Base-by-base conservation (phyloP, 2,113 vertebrate genomes). In the Notothenia coriiceps region DNA sequence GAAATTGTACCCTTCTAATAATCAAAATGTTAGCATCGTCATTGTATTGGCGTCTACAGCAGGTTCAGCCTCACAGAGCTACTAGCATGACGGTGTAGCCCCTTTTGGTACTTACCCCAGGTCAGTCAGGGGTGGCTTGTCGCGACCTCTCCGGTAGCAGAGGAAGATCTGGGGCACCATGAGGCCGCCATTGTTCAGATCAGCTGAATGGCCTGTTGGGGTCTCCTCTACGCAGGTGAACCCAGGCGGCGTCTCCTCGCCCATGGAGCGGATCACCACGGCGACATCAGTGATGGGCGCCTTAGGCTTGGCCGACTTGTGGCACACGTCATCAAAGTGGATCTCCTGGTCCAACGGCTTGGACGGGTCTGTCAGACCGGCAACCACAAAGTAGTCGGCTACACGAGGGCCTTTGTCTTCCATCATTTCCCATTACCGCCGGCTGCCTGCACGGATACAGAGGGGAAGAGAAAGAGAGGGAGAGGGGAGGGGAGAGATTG, bases 351-450 rank as follows among this genome's bases (percentile, higher is more conserved):
- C 98, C 74, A 98, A 94, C 2, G 97, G 98, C 83, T 96, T 98
- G 69, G 97, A 98, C 49, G 95, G 91, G 77, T 98, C 96, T 0
- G 98, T 99, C 78, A 99, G 94, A 77, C 98, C 98, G 2, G 98
- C 98, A 79, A 99, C 97, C 86, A 99, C 98, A 71, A 99, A 99
- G 94, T 99, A 99, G 95, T 99, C 98, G 49, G 98, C 98, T 89
- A 99, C 98, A 90, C 97, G 98, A 86, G 96, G 96, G 77, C 97
- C 97, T 94, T 97, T 98, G 95, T 99, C 97, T 94, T 99, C 98
- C 96, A 97, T 96, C 96, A 97, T 99, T 90, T 96, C 95, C 96
- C 96, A 97, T 97, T 92, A 94, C 96, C 95, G 6, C 88, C 87
- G 13, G 71, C 74, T 65, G 71, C 80, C 87, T 92, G 87, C 91